Conservation (phyloP, 2,797 vertebrate genomes). For the Neosilurus mollespiculum region DNA sequence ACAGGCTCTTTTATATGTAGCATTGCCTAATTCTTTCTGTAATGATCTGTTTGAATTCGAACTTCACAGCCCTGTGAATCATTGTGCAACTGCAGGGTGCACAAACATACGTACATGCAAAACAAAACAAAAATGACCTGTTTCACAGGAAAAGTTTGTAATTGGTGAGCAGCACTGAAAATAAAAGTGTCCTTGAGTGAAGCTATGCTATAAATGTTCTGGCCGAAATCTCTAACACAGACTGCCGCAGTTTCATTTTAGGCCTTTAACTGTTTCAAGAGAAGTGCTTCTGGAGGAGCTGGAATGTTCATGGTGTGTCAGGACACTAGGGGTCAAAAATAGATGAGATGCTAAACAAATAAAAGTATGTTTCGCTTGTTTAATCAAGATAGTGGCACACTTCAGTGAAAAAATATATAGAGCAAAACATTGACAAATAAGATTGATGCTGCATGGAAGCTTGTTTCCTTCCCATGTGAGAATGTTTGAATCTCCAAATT, state of each 20-base stretch:
- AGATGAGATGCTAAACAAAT: background rate
- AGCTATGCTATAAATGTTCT: background rate
- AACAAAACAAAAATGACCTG: background rate
- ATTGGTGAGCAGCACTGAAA: constrained; percentile 12
- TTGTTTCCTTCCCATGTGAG: background rate
- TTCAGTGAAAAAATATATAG: no score
- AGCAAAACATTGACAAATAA: background rate
- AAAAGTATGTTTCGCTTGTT: background rate
- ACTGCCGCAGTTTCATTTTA: background rate
- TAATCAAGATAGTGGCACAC: background rate
- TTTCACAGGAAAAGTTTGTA: constrained; percentile 1
- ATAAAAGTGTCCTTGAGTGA: background rate
- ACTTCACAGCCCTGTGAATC: background rate
- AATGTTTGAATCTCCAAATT: background rate
- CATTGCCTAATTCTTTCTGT: constrained; percentile 37
- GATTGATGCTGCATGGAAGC: background rate
- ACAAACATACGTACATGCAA: background rate
- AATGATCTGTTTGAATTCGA: constrained; percentile 24
- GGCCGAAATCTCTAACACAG: background rate
- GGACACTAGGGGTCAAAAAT: background rate
- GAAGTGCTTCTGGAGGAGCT: background rate
- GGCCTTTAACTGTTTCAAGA: background rate
- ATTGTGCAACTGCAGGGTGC: background rate
- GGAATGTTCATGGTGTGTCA: background rate
- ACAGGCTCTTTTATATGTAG: constrained; percentile 29